phyloP scores from a whole-genome alignment of 2,888 invertebrate species.

The Clunio marinus region DNA sequence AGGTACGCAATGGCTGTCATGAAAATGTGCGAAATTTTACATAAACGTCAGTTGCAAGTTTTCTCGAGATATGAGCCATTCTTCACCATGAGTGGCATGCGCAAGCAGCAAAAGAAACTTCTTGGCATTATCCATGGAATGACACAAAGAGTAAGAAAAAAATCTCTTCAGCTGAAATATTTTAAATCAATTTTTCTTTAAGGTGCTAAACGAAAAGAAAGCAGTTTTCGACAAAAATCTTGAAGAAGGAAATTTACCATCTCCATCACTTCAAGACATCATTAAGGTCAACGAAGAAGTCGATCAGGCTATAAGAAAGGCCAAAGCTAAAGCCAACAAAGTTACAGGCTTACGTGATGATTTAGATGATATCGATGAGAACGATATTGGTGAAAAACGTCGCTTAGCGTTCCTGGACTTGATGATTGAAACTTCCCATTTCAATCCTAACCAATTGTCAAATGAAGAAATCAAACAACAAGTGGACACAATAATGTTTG shows the following conservation, averaged over 20 bases:
- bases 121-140: constrained; percentile 69
- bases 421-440: constrained; percentile 65
- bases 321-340: constrained; percentile 50
- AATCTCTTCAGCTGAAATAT: too few relatives aligned
- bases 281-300: constrained; percentile 47
- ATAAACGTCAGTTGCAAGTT: constrained; percentile 70
- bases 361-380: constrained; percentile 74
- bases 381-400: constrained; percentile 76
- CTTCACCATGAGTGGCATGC: constrained; percentile 66
- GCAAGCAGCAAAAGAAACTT: constrained; percentile 63
- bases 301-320: constrained; percentile 47
- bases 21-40: constrained; percentile 81
- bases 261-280: constrained; percentile 51
- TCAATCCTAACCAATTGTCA: constrained; percentile 48
- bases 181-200: too few relatives aligned
- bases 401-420: constrained; percentile 84
- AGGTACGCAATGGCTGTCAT: constrained; percentile 82
- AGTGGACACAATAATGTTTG: constrained; percentile 84
- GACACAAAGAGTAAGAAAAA: constrained; percentile 64
- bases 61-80: constrained; percentile 68
- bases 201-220: constrained; percentile 61
- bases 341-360: constrained; percentile 70
- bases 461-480: constrained; percentile 80
- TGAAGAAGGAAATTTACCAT: constrained; percentile 52
- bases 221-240: constrained; percentile 56